Evolutionary conservation across 2,797 vertebrate species (phyloP), one percentile per base, ranked within the genome.

Genomic region (Phoebastria nigripes): DNA sequence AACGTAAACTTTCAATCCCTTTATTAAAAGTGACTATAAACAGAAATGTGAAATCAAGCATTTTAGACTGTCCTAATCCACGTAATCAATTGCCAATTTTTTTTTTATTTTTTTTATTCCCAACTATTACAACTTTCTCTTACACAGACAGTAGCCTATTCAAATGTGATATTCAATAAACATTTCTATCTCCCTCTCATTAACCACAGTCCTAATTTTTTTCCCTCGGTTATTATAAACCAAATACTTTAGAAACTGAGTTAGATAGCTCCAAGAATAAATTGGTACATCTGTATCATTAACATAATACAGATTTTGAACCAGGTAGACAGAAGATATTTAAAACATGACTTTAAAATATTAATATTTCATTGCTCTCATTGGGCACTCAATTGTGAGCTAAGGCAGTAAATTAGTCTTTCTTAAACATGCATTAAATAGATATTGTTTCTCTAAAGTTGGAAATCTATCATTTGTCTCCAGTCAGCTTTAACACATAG

Each of bases 381-480:
- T 39, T 74, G 76, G 44, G 31, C 29, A 74, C 19, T 87, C 58
- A 51, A 6, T 83, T 93, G 83, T 80, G 62, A 94, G 80, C 35
- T 33, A 69, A 78, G 51, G n/a, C 33, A 69, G 52, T 71, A 80
- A 89, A 94, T 89, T 55, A 91, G 56, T 87, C 67, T 72, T 74
- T 52, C 62, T 95, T 92, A 93, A 95, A 71, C 33, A 52, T 26
- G 16, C 37, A 56, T 94, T 77, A 93, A 28, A 73, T 52, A 93
- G 74, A 59, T 78, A 90, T 46, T 91, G 52, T 97, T 96, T 91
- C 82, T 91, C 54, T 81, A 63, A 96, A 96, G 69, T 3, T 90
- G 35, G 51, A 91, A 92, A 95, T 66, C 41, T 39, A 61, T 83
- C 37, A 77, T 82, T 84, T n/a, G 6, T 82, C 61, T 91, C 42